Conservation (phyloP, 1,140 invertebrate genomes). For the Probaryconus sp. region DNA sequence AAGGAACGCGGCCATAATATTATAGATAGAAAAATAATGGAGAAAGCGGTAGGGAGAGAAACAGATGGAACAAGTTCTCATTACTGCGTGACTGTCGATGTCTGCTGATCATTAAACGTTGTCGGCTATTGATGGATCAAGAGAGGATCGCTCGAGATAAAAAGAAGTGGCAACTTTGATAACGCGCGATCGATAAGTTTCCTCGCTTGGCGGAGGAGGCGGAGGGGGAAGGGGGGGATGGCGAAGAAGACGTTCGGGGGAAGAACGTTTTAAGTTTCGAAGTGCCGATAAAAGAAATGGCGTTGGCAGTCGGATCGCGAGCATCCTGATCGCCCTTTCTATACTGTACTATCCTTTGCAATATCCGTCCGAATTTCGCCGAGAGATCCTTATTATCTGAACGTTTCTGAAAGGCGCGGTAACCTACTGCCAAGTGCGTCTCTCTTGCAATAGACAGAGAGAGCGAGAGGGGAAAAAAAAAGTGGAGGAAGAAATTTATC, state of each 20-base stretch:
- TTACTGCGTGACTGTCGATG: constrained; percentile 25
- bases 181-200: constrained; percentile 38
- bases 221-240: too few species aligned
- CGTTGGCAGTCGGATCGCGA: constrained; percentile 42
- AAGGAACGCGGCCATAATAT: neutral
- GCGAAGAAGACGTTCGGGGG: too few species aligned
- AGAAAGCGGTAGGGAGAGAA: neutral
- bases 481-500: constrained; percentile 9
- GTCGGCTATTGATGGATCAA: constrained; percentile 48
- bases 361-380: constrained; percentile 46
- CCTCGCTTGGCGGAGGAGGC: neutral
- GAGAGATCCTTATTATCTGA: constrained; percentile 35
- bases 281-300: constrained; percentile 60
- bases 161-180: constrained; percentile 50
- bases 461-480: neutral
- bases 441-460: constrained; percentile 11
- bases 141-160: constrained; percentile 31
- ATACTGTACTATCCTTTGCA: constrained; percentile 12
- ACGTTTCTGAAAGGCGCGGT: constrained; percentile 19
- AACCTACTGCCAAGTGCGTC: constrained; percentile 23
- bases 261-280: constrained; percentile 42
- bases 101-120: constrained; percentile 52
- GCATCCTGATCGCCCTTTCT: constrained; percentile 32
- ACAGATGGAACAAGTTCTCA: constrained; percentile 28
- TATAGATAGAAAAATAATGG: constrained; percentile 23